Base-by-base conservation (phyloP, 1,140 invertebrate genomes). In the Drosophila bifasciata region DNA sequence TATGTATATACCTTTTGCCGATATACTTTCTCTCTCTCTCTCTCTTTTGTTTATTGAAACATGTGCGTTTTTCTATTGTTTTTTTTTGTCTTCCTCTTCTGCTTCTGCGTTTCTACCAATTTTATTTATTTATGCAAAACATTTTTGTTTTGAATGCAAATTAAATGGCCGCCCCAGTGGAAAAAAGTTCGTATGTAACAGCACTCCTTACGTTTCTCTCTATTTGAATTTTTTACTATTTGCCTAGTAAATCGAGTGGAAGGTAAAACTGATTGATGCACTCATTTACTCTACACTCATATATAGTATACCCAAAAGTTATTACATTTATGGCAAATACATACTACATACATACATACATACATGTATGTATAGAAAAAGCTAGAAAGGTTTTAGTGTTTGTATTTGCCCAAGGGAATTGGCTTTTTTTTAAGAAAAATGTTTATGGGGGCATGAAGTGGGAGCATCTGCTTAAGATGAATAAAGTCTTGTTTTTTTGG, bases 111-210 rank as follows among this genome's bases (percentile, higher is more conserved):
- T 59, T 59, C 57, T 61, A 53, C 50, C 25, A 56, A 59, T 9
- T 55, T 63, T 68, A 79, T 84, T 79, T 79, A 68, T 84, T 79
- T 79, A 79, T 84, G 72, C 61, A 71, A 72, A 77, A 46, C 53
- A 51, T 62, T 68, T 68, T 56, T 68, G 63, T 68, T 68, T 68
- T 68, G 43, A 53, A 68, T 68, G 50, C 66, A 68, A 68, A 68
- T 68, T 21, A 68, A 56, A 25, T 36, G 19, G 1, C 21, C 44
- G 32, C 28, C 23, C 64, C 64, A 68, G 64, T 44, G 51, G 61
- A 64, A 68, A 68, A 68, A 68, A 68, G 55, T 68, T 68, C 41
- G 64, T 39, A 25, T 21, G 6, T 7, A 8, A 25, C 0, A 25
- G 25, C 13, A 39, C 58, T 46, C 39, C n/a, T n/a, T n/a, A n/a